Evolutionary conservation across 2,888 invertebrate species (phyloP).

Genomic region (Andrena flavipes): DNA sequence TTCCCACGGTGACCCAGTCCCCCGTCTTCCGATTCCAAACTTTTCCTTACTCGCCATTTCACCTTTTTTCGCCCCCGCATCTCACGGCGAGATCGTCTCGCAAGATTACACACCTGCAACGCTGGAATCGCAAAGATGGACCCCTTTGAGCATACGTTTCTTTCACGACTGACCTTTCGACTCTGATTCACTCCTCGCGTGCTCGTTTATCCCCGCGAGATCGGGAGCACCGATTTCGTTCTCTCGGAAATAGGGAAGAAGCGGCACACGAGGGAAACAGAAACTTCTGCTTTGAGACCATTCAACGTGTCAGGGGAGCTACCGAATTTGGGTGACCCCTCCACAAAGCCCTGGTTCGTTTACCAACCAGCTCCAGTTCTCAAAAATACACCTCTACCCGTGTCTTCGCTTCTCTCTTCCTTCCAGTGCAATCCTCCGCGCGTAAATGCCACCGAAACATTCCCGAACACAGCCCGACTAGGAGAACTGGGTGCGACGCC

Average conservation of each 20-base stretch:
- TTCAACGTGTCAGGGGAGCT: not conserved
- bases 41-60: conserved; percentile 27
- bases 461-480: not conserved
- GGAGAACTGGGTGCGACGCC: not conserved
- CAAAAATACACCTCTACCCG: no score
- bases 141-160: conserved; percentile 20
- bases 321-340: not conserved
- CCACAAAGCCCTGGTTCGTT: not conserved
- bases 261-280: not conserved
- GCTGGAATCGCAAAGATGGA: not conserved
- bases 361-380: no score
- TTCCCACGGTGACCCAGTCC: conserved; percentile 47
- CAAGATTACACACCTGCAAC: conserved; percentile 5
- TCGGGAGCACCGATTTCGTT: not conserved
- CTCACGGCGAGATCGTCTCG: not conserved
- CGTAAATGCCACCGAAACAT: not conserved
- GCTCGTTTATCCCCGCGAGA: no score
- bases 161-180: conserved; percentile 13
- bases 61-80: no score
- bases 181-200: not conserved
- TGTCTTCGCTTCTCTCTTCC: no score
- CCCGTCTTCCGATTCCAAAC: conserved; percentile 57
- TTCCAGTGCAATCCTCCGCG: no score
- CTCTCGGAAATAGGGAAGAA: not conserved
- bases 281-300: not conserved